These are phyloP conservation scores for Lemur catta DNA, from an alignment of 2,797 vertebrate genomes.

Conservation along the genomic window DNA sequence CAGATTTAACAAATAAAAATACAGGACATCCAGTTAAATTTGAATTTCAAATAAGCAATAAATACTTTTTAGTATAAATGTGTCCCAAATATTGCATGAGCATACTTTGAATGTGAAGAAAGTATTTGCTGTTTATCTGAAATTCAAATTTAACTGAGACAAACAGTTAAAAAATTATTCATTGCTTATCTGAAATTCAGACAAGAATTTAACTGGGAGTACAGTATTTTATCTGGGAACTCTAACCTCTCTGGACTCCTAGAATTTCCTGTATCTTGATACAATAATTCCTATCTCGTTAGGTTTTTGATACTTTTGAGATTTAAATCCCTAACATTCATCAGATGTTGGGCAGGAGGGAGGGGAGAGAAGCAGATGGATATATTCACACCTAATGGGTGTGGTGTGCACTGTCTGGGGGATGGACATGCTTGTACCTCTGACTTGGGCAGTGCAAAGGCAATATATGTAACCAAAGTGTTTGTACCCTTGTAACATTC, in stretches of 20 bases:
- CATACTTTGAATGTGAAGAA: slow-evolving; percentile 35
- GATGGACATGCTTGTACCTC: too few species aligned
- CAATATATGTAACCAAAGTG: too few species aligned
- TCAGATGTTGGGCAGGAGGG: too few species aligned
- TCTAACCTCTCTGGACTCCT: background rate
- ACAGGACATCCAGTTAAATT: background rate
- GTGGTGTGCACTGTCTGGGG: too few species aligned
- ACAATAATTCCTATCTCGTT: background rate
- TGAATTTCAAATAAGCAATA: slow-evolving; percentile 40
- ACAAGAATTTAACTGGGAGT: background rate
- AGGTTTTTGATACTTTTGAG: slow-evolving; percentile 21
- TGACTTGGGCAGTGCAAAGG: too few species aligned
- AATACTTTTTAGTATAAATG: background rate
- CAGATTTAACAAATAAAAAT: slow-evolving; percentile 44
- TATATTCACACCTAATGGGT: too few species aligned
- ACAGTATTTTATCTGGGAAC: slow-evolving; percentile 1
- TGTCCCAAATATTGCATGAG: background rate
- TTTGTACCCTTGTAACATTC: too few species aligned
- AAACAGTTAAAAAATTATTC: background rate
- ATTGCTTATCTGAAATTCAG: background rate
- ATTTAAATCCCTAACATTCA: background rate
- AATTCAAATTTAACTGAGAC: slow-evolving; percentile 33
- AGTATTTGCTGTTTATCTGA: slow-evolving; percentile 25
- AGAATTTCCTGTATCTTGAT: background rate
- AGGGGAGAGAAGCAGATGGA: too few species aligned